phyloP scores from a whole-genome alignment of 2,888 invertebrate species.

The Ophion slaviceki region DNA sequence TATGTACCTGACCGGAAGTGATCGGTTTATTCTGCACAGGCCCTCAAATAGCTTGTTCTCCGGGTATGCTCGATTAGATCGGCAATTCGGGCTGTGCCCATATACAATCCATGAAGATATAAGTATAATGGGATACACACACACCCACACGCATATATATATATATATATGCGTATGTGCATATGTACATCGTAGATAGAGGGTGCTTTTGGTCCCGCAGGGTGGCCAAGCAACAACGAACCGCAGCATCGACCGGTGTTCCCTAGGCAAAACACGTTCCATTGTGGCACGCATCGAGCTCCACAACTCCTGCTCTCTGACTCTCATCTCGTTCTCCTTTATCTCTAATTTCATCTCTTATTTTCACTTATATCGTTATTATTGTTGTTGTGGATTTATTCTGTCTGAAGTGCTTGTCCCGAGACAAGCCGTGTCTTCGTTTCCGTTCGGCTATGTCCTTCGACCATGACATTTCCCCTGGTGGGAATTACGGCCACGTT shows the following conservation, averaged over 20 bases:
- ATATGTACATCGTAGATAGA: constrained; percentile 2
- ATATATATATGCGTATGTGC: constrained; percentile 18
- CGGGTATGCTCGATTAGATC: constrained; percentile 67
- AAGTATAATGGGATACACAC: too few species aligned
- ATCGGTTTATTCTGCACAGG: constrained; percentile 42
- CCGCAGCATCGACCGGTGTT: constrained; percentile 73
- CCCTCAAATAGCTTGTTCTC: constrained; percentile 50
- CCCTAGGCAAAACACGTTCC: constrained; percentile 53
- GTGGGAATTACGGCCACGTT: constrained; percentile 3
- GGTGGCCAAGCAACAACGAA: constrained; percentile 66
- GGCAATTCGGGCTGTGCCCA: constrained; percentile 60
- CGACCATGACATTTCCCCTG: constrained; percentile 63
- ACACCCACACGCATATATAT: too few species aligned
- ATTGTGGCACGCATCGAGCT: constrained; percentile 60
- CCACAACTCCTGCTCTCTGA: constrained; percentile 40
- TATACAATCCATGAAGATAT: background rate
- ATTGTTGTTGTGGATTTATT: background rate
- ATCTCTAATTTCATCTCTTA: constrained; percentile 67
- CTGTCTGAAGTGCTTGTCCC: constrained; percentile 6
- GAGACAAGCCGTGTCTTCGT: constrained; percentile 34
- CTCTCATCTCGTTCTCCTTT: constrained; percentile 68
- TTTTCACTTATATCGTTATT: constrained; percentile 37
- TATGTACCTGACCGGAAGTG: constrained; percentile 60
- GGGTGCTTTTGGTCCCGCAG: constrained; percentile 55
- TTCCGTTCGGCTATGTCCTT: constrained; percentile 31